Conservation (phyloP, 2,797 vertebrate genomes). For the Lateolabrax maculatus region DNA sequence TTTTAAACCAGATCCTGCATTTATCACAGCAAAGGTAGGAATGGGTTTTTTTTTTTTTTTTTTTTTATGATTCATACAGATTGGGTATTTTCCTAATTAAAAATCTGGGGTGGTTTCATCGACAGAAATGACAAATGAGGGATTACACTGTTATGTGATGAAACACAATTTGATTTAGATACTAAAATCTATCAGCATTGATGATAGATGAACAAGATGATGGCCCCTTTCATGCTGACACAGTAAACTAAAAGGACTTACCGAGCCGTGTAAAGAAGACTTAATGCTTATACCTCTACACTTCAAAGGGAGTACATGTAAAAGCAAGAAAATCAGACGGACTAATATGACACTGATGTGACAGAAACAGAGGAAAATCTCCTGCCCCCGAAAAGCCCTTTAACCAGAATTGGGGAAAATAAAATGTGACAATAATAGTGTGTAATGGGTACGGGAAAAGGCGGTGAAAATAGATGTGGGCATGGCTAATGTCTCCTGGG, state of each 20-base stretch:
- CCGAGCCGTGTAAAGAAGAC: slow-evolving; percentile 51
- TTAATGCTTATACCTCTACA: slow-evolving; percentile 56
- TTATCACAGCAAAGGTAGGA: neutral
- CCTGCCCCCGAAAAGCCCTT: slow-evolving; percentile 30
- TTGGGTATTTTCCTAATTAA: slow-evolving; percentile 17
- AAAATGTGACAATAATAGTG: slow-evolving; percentile 54
- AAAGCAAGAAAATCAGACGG: slow-evolving; percentile 63
- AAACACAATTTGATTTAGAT: slow-evolving; percentile 37
- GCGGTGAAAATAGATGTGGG: slow-evolving; percentile 33
- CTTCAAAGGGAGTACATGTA: slow-evolving; percentile 65
- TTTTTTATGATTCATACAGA: slow-evolving; percentile 14
- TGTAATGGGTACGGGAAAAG: slow-evolving; percentile 13
- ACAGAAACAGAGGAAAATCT: slow-evolving; percentile 49
- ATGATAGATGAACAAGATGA: slow-evolving; percentile 37
- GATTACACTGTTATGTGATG: slow-evolving; percentile 22
- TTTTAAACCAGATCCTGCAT: neutral
- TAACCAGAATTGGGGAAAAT: slow-evolving; percentile 36
- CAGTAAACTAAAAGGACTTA: slow-evolving; percentile 50
- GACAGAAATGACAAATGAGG: slow-evolving; percentile 28
- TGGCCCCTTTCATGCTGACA: slow-evolving; percentile 48
- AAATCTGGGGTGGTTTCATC: slow-evolving; percentile 26
- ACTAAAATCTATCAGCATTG: slow-evolving; percentile 40
- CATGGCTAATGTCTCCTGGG: slow-evolving; percentile 46
- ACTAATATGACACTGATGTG: slow-evolving; percentile 42
- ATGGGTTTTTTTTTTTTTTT: neutral